Evolutionary conservation across 2,113 vertebrate species (phyloP).

Genomic region (Hipposideros armiger): DNA sequence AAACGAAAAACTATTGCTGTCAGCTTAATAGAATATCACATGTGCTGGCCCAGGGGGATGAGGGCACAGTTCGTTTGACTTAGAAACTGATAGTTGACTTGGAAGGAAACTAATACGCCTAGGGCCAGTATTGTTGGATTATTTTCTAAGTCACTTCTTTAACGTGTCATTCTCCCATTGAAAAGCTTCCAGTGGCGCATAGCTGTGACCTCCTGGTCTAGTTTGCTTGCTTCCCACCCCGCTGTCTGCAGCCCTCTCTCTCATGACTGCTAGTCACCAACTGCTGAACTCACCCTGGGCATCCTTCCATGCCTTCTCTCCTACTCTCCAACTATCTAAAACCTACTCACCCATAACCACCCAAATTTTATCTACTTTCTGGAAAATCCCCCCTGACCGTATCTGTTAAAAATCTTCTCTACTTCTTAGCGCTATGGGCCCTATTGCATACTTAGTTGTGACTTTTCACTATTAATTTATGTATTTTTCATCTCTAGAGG

Average conservation of each 20-base stretch:
- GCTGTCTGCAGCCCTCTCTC: neutral
- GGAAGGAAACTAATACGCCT: neutral
- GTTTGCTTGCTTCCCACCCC: neutral
- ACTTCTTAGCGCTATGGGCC: neutral
- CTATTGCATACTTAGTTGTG: neutral
- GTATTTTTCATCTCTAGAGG: neutral
- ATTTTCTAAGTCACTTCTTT: constrained; percentile 31
- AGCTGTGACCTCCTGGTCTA: neutral
- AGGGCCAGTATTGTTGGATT: neutral
- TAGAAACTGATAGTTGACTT: neutral
- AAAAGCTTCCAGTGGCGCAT: neutral
- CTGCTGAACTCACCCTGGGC: neutral
- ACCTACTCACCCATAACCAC: neutral
- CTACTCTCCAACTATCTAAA: neutral
- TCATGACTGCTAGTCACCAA: neutral
- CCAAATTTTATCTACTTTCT: neutral
- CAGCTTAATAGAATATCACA: neutral
- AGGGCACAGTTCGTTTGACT: neutral
- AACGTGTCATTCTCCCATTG: neutral
- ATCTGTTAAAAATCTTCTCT: neutral
- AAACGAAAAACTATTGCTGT: neutral
- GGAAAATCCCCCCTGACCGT: neutral
- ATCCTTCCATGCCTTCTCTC: neutral
- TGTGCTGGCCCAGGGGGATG: neutral
- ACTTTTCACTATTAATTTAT: neutral